These are phyloP conservation scores for Xestia xanthographa DNA, from an alignment of 2,888 invertebrate genomes.

Conservation along the genomic window DNA sequence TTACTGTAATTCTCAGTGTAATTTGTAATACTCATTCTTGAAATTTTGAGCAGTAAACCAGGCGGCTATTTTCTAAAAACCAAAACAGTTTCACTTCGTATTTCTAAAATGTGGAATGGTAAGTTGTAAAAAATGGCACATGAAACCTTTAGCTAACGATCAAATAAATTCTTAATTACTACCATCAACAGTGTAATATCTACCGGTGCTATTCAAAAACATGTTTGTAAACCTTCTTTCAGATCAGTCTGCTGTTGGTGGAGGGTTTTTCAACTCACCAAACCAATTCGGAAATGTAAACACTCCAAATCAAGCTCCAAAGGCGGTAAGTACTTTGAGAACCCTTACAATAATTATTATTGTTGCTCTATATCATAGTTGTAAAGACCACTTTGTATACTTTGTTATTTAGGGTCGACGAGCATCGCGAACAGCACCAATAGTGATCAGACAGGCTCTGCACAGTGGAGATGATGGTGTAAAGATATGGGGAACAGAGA, in stretches of 20 bases:
- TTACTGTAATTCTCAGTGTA: no score
- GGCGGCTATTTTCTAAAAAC: not conserved
- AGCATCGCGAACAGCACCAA: constrained; percentile 87
- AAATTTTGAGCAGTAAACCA: not conserved
- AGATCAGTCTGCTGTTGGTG: constrained; percentile 88
- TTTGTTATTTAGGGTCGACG: constrained; percentile 79
- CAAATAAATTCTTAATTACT: not conserved
- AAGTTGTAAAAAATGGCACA: constrained; percentile 32
- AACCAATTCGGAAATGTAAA: constrained; percentile 86
- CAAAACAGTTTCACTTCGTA: not conserved
- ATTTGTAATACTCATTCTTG: not conserved
- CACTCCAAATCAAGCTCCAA: constrained; percentile 86
- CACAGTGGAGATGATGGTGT: constrained; percentile 87
- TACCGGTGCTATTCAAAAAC: not conserved
- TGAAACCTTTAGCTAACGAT: constrained; percentile 2
- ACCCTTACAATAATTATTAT: not conserved
- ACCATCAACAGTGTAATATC: not conserved
- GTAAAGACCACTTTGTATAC: not conserved
- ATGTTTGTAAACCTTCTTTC: constrained; percentile 54
- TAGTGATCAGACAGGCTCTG: constrained; percentile 87
- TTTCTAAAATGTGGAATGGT: constrained; percentile 79
- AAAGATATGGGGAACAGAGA: constrained; percentile 89
- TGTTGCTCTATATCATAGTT: not conserved
- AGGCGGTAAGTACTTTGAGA: constrained; percentile 76
- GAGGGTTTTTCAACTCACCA: constrained; percentile 87